Percentiles rank a stretch among this genome's conserved stretches.
These are phyloP conservation scores for Reticulitermes lucifugus DNA, from an alignment of 2,888 invertebrate species.

Conservation along the genomic window DNA sequence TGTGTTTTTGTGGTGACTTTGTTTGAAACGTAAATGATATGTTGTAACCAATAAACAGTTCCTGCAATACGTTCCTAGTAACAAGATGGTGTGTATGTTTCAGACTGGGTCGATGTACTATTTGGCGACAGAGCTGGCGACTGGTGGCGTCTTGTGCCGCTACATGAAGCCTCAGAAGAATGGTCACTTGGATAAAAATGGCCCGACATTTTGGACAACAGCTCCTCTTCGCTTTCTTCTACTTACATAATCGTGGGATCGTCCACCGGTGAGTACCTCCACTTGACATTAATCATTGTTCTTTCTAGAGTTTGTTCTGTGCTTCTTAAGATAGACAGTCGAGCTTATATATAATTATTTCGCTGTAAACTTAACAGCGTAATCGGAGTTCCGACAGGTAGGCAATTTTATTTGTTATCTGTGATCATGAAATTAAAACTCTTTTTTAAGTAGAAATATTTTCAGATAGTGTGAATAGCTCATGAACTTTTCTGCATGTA, in stretches of 20 bases:
- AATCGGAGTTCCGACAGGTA: no score
- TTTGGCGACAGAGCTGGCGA: constrained; percentile 78
- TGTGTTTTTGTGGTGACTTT: no score
- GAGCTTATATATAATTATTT: no score
- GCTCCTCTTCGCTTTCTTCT: constrained; percentile 66
- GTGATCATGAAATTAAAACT: no score
- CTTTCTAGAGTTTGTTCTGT: not conserved
- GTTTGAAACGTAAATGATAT: no score
- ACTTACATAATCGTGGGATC: constrained; percentile 71
- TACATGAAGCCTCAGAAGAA: constrained; percentile 71
- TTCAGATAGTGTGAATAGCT: no score
- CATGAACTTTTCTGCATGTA: no score
- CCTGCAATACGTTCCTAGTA: not conserved
- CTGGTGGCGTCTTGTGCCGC: constrained; percentile 77
- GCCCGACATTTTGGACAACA: constrained; percentile 72
- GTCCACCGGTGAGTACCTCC: constrained; percentile 71
- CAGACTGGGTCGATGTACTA: constrained; percentile 79
- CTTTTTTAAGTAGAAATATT: no score
- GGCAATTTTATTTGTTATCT: no score
- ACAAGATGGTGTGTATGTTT: constrained; percentile 47
- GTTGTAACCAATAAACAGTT: no score
- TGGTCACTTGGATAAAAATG: constrained; percentile 69
- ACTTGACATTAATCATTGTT: not conserved
- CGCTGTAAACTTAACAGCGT: no score
- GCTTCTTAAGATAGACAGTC: not conserved